phyloP scores from a whole-genome alignment of 2,888 invertebrate species.

The Molanna angustata region DNA sequence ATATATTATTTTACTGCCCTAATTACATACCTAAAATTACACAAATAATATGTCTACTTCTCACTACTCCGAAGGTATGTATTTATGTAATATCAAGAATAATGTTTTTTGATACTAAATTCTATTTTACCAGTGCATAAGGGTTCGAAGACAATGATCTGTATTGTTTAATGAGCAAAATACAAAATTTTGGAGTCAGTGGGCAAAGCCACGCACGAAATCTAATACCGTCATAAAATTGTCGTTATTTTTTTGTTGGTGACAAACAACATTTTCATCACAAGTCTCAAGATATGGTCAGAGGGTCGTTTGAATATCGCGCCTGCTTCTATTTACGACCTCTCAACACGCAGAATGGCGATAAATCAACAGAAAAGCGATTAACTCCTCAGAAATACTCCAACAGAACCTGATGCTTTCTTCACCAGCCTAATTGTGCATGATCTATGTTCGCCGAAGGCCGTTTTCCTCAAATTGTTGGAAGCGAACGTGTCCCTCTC shows the following conservation, averaged over 20 bases:
- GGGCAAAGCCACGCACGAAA: no score
- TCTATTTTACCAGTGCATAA: no score
- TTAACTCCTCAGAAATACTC: conserved; percentile 26
- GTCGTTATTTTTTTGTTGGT: not conserved
- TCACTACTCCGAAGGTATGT: no score
- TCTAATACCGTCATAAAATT: not conserved
- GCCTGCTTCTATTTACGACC: conserved; percentile 22
- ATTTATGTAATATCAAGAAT: no score
- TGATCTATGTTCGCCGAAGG: conserved; percentile 25
- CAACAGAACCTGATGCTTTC: conserved; percentile 22
- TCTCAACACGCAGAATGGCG: conserved; percentile 23
- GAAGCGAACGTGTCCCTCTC: conserved; percentile 5
- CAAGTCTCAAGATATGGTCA: no score
- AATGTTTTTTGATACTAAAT: no score
- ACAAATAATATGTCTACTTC: no score
- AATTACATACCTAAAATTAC: no score
- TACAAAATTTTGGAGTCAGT: no score
- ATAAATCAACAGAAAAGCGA: conserved; percentile 28
- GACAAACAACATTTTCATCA: not conserved
- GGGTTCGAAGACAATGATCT: no score
- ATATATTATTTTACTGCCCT: no score
- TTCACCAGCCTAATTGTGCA: conserved; percentile 22
- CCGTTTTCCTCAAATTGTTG: conserved; percentile 24
- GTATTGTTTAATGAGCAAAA: no score
- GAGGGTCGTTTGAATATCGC: not conserved